These are phyloP conservation scores for Antennarius maculatus DNA, from an alignment of 2,797 vertebrate genomes.

Conservation along the genomic window DNA sequence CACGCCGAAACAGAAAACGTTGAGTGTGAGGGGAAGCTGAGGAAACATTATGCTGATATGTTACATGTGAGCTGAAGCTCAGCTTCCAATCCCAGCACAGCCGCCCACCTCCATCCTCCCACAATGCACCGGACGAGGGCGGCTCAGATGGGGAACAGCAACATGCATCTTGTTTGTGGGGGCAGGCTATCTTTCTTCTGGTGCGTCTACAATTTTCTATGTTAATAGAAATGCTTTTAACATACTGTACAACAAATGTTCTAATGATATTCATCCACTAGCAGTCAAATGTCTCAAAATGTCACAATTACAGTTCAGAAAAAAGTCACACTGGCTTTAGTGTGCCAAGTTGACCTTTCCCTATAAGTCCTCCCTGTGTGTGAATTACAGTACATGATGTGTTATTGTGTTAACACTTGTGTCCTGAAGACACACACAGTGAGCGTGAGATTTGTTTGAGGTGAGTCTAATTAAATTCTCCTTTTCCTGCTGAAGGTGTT, in stretches of 20 bases:
- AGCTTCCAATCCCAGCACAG: conserved; percentile 52
- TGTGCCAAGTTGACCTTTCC: conserved; percentile 58
- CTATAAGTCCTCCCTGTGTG: conserved; percentile 26
- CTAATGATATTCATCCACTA: conserved; percentile 30
- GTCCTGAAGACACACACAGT: conserved; percentile 12
- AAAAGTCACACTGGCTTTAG: conserved; percentile 34
- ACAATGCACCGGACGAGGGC: conserved; percentile 63
- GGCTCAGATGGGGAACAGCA: conserved; percentile 70
- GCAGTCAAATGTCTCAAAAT: conserved; percentile 46
- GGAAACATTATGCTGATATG: conserved; percentile 39
- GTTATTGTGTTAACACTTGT: conserved; percentile 25
- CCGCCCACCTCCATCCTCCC: conserved; percentile 70
- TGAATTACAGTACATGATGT: conserved; percentile 36
- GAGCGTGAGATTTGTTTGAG: conserved; percentile 5
- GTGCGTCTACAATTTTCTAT: conserved; percentile 45
- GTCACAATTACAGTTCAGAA: conserved; percentile 46
- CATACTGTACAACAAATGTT: conserved; percentile 26
- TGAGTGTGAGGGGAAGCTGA: conserved; percentile 30
- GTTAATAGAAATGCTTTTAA: conserved; percentile 36
- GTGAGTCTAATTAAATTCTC: conserved; percentile 5
- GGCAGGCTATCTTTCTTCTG: conserved; percentile 38
- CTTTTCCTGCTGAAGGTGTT: conserved; percentile 1
- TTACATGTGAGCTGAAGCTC: conserved; percentile 44
- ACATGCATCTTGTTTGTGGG: conserved; percentile 58
- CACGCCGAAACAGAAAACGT: conserved; percentile 31